Conservation (phyloP, 2,888 invertebrate species). For the Parasteatoda lunata region DNA sequence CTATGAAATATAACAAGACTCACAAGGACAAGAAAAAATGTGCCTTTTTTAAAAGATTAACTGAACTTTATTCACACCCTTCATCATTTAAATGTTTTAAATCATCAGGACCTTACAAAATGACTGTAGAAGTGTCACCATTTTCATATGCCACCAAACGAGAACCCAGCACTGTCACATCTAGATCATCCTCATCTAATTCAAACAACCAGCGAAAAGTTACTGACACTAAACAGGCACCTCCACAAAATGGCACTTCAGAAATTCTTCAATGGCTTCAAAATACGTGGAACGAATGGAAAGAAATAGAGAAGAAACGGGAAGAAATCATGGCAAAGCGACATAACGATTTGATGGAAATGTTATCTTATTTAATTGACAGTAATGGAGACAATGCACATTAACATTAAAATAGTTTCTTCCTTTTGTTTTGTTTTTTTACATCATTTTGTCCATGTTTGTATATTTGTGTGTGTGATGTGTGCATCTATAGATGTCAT, state of each 20-base stretch:
- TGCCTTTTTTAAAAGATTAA: constrained; percentile 58
- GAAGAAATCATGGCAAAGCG: constrained; percentile 24
- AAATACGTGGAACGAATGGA: constrained; percentile 47
- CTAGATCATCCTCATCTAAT: not conserved
- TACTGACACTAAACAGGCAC: constrained; percentile 11
- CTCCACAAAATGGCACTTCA: constrained; percentile 13
- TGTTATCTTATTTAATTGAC: constrained; percentile 54
- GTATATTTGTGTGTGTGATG: too few species aligned
- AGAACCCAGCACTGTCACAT: not conserved
- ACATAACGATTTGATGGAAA: constrained; percentile 62
- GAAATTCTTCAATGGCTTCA: constrained; percentile 49
- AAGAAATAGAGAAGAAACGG: constrained; percentile 45
- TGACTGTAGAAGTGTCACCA: constrained; percentile 61
- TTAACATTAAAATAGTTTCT: not conserved
- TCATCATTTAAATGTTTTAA: constrained; percentile 31
- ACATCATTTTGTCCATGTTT: too few species aligned
- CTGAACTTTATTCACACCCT: constrained; percentile 37
- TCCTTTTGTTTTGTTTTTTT: too few species aligned
- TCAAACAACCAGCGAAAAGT: constrained; percentile 6
- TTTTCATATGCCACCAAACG: constrained; percentile 32
- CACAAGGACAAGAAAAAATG: constrained; percentile 65
- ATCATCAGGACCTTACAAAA: constrained; percentile 22
- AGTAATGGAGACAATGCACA: not conserved
- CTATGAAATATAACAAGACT: constrained; percentile 45
- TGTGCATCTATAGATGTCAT: too few species aligned